Conservation (phyloP, 1,140 invertebrate genomes). For the Onthophagus taurus region DNA sequence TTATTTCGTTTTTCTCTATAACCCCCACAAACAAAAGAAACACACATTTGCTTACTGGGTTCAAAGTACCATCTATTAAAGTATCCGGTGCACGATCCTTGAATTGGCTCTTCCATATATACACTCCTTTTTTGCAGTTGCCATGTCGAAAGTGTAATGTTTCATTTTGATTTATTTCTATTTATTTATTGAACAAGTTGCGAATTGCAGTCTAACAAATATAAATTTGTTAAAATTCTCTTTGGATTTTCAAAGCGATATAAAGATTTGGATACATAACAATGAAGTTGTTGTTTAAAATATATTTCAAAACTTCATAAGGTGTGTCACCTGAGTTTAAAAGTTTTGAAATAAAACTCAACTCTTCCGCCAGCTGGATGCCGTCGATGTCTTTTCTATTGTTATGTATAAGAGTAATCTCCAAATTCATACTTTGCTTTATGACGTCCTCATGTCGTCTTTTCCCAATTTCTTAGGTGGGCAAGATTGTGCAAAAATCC, state of each 20-base stretch:
- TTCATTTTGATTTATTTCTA: no score
- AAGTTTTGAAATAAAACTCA: conserved; percentile 48
- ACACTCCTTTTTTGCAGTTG: conserved; percentile 71
- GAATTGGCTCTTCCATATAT: conserved; percentile 56
- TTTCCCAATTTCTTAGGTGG: no score
- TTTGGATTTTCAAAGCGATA: conserved; percentile 57
- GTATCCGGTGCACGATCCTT: conserved; percentile 72
- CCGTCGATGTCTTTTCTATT: no score
- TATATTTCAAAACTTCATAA: no score
- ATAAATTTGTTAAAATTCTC: conserved; percentile 57
- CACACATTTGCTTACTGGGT: conserved; percentile 57
- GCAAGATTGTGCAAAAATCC: no score
- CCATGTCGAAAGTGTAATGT: conserved; percentile 60
- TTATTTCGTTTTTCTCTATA: conserved; percentile 86
- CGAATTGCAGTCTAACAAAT: conserved; percentile 49
- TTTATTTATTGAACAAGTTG: no score
- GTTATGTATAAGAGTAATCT: no score
- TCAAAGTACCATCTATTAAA: conserved; percentile 81
- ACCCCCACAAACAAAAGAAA: conserved; percentile 78
- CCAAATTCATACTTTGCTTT: no score
- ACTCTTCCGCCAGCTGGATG: no score
- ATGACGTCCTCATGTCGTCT: no score
- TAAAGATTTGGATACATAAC: conserved; percentile 61
- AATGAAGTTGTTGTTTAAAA: no score
- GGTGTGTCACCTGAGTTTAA: conserved; percentile 45